Percentiles rank a stretch among this genome's conserved stretches.
phyloP scores from a whole-genome alignment of 64 coral and sea anemone genomes.

The Orbicella faveolata region DNA sequence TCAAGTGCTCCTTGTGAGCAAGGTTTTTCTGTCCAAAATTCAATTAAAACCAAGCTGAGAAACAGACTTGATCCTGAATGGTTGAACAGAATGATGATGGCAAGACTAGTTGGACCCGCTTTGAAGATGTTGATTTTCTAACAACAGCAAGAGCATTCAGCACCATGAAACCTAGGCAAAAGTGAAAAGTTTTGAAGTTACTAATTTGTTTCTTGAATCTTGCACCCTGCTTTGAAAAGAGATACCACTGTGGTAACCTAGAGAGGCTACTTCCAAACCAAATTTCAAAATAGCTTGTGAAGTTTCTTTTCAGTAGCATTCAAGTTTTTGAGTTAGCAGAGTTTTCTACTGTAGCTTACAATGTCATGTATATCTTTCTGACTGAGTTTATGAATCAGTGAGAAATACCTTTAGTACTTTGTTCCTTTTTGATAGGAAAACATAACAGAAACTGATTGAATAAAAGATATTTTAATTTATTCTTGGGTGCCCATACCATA shows the following conservation, averaged over 20 bases:
- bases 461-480: constrained; percentile 12
- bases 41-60: constrained; percentile 34
- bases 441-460: constrained; percentile 18
- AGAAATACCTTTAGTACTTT: not conserved
- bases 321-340: constrained; percentile 14
- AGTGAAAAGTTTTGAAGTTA: not conserved
- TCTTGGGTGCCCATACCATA: not conserved
- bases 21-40: constrained; percentile 42
- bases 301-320: too few species aligned
- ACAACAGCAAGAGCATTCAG: constrained; percentile 1
- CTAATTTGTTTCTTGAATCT: too few species aligned
- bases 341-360: not conserved
- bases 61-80: constrained; percentile 30
- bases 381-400: too few species aligned
- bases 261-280: too few species aligned
- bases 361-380: not conserved
- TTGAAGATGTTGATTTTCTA: constrained; percentile 25
- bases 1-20: constrained; percentile 37
- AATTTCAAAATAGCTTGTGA: too few species aligned
- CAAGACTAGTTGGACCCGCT: constrained; percentile 9
- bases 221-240: too few species aligned
- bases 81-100: constrained; percentile 30
- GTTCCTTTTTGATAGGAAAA: constrained; percentile 1
- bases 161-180: constrained; percentile 3
- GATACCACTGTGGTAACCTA: too few species aligned